Conservation (phyloP, 2,888 invertebrate species). For the Chalcis sispes region DNA sequence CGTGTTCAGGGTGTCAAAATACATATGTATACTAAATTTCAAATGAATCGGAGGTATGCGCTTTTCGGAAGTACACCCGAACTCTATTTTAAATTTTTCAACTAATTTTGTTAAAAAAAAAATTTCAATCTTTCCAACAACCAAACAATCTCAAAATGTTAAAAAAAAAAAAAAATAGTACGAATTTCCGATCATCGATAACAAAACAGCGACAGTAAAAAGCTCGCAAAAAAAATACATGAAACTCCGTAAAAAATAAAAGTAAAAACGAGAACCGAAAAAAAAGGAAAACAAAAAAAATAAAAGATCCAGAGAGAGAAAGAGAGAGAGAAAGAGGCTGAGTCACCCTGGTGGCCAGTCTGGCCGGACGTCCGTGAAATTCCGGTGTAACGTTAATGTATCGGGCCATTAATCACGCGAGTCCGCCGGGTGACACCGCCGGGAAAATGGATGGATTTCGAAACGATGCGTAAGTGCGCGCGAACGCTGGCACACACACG, state of each 20-base stretch:
- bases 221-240: neutral
- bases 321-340: conserved; percentile 6
- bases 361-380: conserved; percentile 41
- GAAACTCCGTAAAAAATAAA: neutral
- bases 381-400: conserved; percentile 56
- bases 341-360: neutral
- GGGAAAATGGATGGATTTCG: conserved; percentile 59
- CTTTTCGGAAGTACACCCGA: too few species aligned
- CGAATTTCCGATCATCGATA: too few species aligned
- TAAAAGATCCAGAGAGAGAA: neutral
- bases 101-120: too few species aligned
- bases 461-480: conserved; percentile 50
- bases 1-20: too few species aligned
- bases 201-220: too few species aligned
- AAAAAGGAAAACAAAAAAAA: neutral
- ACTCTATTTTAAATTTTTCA: too few species aligned
- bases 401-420: conserved; percentile 60
- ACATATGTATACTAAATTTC: too few species aligned
- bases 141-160: too few species aligned
- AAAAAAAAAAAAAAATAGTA: too few species aligned
- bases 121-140: too few species aligned
- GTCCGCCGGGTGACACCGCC: conserved; percentile 47
- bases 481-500: conserved; percentile 27
- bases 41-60: too few species aligned
- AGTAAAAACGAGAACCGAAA: neutral